Percentiles rank a stretch among this genome's conserved stretches.
Conservation (phyloP, 2,113 vertebrate genomes). For the Chascanopsetta lugubris region DNA sequence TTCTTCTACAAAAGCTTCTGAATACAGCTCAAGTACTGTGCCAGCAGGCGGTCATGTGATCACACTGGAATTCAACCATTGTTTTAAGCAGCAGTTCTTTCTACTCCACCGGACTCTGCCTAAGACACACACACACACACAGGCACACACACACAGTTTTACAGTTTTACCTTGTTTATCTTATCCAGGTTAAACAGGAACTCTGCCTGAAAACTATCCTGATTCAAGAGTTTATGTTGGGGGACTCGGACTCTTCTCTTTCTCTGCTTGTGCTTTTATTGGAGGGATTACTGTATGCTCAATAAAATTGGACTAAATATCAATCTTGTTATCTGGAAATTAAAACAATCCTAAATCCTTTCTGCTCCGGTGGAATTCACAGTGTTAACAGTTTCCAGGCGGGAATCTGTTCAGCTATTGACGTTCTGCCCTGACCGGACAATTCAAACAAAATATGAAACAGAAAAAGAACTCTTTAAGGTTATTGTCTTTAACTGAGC, state of each 20-base stretch:
- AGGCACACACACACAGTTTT: not conserved
- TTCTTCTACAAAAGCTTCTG: constrained; percentile 62
- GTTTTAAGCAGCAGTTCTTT: constrained; percentile 71
- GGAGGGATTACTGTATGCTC: constrained; percentile 4
- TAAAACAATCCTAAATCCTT: not conserved
- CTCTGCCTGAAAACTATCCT: constrained; percentile 46
- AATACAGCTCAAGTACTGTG: constrained; percentile 61
- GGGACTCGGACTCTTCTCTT: constrained; percentile 27
- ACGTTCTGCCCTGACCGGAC: not conserved
- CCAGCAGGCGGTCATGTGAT: constrained; percentile 76
- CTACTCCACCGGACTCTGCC: constrained; percentile 34
- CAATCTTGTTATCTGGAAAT: not conserved
- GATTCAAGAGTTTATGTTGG: constrained; percentile 39
- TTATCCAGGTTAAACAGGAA: constrained; percentile 57
- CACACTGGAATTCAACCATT: constrained; percentile 78
- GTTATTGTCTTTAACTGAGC: not conserved
- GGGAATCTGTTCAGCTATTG: constrained; percentile 7
- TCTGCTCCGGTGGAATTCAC: not conserved
- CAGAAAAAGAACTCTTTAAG: not conserved
- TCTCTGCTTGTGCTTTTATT: constrained; percentile 30
- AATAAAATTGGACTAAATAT: constrained; percentile 10
- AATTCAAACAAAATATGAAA: not conserved
- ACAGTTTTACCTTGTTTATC: constrained; percentile 45
- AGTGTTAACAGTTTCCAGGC: constrained; percentile 3
- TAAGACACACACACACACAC: not conserved